These are phyloP conservation scores for Xiphias gladius DNA, from an alignment of 2,113 vertebrate species.

Conservation along the genomic window DNA sequence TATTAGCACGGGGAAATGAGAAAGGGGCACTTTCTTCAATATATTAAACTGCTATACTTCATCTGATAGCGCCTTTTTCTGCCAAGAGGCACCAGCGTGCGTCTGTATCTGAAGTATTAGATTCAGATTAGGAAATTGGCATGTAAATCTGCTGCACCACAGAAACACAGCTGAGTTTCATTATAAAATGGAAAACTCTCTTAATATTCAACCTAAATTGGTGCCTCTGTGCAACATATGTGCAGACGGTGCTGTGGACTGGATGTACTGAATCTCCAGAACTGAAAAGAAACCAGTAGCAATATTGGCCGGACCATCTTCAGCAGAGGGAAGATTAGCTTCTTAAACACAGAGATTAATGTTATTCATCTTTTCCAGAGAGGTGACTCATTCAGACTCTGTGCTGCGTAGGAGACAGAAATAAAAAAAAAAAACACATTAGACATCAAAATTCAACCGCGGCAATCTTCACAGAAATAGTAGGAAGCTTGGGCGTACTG, in stretches of 20 bases:
- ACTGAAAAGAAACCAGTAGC: not conserved
- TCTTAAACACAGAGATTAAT: constrained; percentile 40
- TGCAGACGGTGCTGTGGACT: constrained; percentile 23
- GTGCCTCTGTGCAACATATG: not conserved
- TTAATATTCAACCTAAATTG: constrained; percentile 44
- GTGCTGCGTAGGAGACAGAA: constrained; percentile 29
- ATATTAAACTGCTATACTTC: constrained; percentile 5
- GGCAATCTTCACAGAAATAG: constrained; percentile 55
- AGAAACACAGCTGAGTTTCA: constrained; percentile 35
- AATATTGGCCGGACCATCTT: constrained; percentile 20
- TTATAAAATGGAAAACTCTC: constrained; percentile 10
- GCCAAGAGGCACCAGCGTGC: constrained; percentile 16
- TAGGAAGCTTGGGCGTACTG: constrained; percentile 31
- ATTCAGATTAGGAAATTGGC: constrained; percentile 27
- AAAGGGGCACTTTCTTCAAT: not conserved
- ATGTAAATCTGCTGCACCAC: constrained; percentile 14
- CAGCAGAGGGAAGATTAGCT: constrained; percentile 7
- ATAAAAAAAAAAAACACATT: constrained; percentile 41
- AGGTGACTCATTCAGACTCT: not conserved
- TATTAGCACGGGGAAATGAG: not conserved
- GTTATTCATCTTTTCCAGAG: not conserved
- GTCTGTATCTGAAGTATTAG: constrained; percentile 33
- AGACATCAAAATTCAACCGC: constrained; percentile 51
- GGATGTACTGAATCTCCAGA: not conserved
- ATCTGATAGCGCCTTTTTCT: constrained; percentile 4